Evolutionary conservation across 2,797 vertebrate genomes (phyloP), one percentile per base, ranked within the genome.

Genomic region (Dromococcyx pavoninus): DNA sequence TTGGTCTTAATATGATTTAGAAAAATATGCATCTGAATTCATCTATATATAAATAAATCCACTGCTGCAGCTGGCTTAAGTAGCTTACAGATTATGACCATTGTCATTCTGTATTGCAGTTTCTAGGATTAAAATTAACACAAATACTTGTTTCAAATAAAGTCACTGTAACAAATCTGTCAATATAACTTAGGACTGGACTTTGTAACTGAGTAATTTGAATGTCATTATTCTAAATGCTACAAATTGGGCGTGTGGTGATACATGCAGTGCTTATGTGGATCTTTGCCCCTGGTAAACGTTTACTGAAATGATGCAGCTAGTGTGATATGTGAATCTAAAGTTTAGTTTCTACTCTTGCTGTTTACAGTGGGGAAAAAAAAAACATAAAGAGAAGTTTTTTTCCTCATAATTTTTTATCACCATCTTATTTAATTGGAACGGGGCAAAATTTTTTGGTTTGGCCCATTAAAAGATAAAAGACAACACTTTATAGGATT

Each of bases 391-490:
- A 60, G 35, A 78, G 11, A 18, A 60, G 15, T 5, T 24, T 33
- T 91, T 32, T 65, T 56, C 9, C 6, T 39, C 7, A 22, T 84
- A 46, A 41, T 88, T 96, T 95, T 81, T 32, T 71, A 30, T 88
- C 23, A n/a, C 21, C 9, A 3, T 33, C 17, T 33, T 64, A 39
- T 65, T 81, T 92, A 80, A 41, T 32, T 89, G 56, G 41, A 80
- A 54, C 6, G 46, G 5, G 24, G 12, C 58, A 43, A 33, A 21
- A 1, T 43, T 33, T 67, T 86, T 60, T 70, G 37, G 77, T 95
- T 84, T 89, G 70, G 27, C 58, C 65, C 74, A 61, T 64, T 78
- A 81, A 91, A 94, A 89, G 86, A 70, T 51, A 65, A 44, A 92
- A 87, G 21, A 32, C 44, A 89, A 67, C 16, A 41, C 9, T 66